phyloP scores from a whole-genome alignment of 1,140 invertebrate species.

The Tetramorium alpestre region DNA sequence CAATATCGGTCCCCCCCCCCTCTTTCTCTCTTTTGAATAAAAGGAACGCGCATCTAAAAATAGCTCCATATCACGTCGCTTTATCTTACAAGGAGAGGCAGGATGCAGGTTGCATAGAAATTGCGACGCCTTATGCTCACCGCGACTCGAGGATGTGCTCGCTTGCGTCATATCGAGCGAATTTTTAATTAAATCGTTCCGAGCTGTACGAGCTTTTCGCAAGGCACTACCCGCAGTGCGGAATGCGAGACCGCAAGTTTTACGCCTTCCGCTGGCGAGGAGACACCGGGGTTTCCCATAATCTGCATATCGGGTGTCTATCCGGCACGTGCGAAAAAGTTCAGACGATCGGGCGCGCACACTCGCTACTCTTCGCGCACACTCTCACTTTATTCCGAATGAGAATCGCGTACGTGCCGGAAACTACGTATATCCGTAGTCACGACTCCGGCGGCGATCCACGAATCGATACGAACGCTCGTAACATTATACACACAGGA shows the following conservation, averaged over 20 bases:
- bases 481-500: constrained; percentile 21
- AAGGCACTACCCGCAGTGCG: background rate
- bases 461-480: constrained; percentile 21
- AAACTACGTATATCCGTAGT: constrained; percentile 66
- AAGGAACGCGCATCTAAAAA: background rate
- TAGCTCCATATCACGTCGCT: background rate
- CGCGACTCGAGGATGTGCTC: background rate
- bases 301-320: constrained; percentile 64
- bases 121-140: background rate
- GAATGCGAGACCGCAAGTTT: constrained; percentile 30
- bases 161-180: constrained; percentile 17
- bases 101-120: constrained; percentile 6
- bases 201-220: background rate
- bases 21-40: constrained; percentile 4
- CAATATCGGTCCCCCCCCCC: background rate
- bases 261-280: background rate
- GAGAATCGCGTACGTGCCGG: constrained; percentile 53
- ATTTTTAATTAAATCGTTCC: background rate
- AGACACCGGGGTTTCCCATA: constrained; percentile 55
- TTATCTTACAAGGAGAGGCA: background rate
- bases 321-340: constrained; percentile 64
- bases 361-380: constrained; percentile 31
- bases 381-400: constrained; percentile 7
- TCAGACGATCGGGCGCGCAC: background rate
- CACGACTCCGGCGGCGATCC: constrained; percentile 28